Evolutionary conservation across 2,797 vertebrate genomes (phyloP).

Genomic region (Brotula barbata): DNA sequence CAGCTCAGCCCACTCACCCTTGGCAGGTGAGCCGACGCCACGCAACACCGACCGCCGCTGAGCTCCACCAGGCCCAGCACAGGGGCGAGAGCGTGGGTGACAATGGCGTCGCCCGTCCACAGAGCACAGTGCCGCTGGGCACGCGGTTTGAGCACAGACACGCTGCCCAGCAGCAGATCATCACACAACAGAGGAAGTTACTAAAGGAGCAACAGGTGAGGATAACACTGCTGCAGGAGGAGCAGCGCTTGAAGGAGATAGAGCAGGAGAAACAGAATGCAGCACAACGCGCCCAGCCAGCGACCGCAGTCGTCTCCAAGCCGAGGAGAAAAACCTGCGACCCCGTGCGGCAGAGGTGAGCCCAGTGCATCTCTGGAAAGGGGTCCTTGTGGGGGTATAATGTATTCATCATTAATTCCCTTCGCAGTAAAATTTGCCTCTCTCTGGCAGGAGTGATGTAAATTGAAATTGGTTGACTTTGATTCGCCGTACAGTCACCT

Average conservation of each 20-base stretch:
- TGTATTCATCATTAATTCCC: neutral
- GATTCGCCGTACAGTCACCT: neutral
- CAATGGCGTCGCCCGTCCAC: slow-evolving; percentile 13
- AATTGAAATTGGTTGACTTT: neutral
- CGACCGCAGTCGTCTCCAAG: slow-evolving; percentile 10
- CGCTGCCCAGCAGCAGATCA: slow-evolving; percentile 82
- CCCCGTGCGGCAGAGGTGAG: slow-evolving; percentile 52
- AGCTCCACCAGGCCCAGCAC: slow-evolving; percentile 54
- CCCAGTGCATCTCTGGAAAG: neutral
- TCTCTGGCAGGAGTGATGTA: neutral
- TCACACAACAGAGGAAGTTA: slow-evolving; percentile 83
- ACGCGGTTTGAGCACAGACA: slow-evolving; percentile 76
- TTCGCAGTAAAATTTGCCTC: neutral
- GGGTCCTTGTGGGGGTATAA: neutral
- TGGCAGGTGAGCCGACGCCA: slow-evolving; percentile 78
- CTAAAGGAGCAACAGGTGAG: slow-evolving; percentile 86
- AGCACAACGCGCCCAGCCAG: slow-evolving; percentile 10
- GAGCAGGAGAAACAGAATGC: slow-evolving; percentile 68
- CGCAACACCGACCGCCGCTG: slow-evolving; percentile 51
- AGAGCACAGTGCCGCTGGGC: slow-evolving; percentile 37
- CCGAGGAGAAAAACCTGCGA: slow-evolving; percentile 17
- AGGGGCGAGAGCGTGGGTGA: slow-evolving; percentile 9
- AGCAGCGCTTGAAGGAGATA: slow-evolving; percentile 73
- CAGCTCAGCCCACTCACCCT: slow-evolving; percentile 55
- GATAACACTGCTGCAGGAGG: slow-evolving; percentile 81